Base-by-base conservation (phyloP, 1,140 invertebrate species). In the Papilio helenus region DNA sequence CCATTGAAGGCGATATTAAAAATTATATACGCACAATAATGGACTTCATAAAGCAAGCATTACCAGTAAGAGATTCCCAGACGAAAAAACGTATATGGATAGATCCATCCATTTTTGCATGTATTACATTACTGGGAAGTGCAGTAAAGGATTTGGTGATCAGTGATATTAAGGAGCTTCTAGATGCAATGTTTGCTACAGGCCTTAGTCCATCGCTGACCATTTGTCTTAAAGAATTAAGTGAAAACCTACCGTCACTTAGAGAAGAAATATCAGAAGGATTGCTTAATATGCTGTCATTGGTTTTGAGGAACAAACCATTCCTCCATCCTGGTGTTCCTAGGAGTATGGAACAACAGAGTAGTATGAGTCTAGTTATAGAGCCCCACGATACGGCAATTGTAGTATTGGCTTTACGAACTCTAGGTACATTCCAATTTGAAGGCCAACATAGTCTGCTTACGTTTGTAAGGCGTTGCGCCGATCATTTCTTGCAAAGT, bases 391-490 rank as follows among this genome's bases (percentile, higher is more conserved):
- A 99, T 92, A 96, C 97, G 9, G 95, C 96, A 14, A 98, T 97
- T 80, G 97, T 98, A 73, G 98, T 99, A 2, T 94, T 99, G 29
- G 99, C 99, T 0, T 94, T 99, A 1, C 96, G 97, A 86, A 99
- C 99, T 3, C 95, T 99, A 0, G 99, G 99, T 8, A 98, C 97
- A 3, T 99, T 99, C 93, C 98, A 99, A 94, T 99, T 99, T 94
- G 98, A 99, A 91, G 98, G 98, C 72, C 98, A 99, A 89, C 98
- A 99, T 92, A 98, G 97, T 44, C 94, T 99, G 79, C 96, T 99
- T 84, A 98, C 98, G 86, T 99, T 99, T 95, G 98, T 99, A 0
- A 96, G 97, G 78, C 96, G 98, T 81, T 99, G 98, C 94, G 98
- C 98, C 5, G 98, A 99, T 88, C 96, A 98, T 90, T 99, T 99